phyloP scores from a whole-genome alignment of 2,113 vertebrate genomes.

The Rattus rattus region DNA sequence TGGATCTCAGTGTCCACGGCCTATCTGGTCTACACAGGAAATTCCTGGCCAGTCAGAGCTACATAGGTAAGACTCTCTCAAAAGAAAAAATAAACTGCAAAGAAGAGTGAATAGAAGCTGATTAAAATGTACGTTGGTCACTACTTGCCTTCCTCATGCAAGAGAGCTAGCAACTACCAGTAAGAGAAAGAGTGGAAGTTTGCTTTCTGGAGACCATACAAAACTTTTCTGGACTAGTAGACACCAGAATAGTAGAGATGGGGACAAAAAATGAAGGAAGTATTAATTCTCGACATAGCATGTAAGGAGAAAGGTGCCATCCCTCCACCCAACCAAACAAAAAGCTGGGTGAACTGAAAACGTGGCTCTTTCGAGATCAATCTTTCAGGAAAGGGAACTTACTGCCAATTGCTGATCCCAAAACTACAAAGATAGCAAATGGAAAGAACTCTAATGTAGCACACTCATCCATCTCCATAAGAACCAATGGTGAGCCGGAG shows the following conservation, averaged over 20 bases:
- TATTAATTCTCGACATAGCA: not conserved
- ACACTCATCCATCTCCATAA: not conserved
- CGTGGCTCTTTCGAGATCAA: not conserved
- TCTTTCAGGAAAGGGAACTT: not conserved
- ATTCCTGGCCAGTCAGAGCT: not conserved
- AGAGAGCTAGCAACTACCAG: not conserved
- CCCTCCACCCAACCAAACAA: not conserved
- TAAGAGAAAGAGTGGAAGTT: not conserved
- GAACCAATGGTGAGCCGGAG: not conserved
- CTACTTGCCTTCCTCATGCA: not conserved
- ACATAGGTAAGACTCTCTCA: not conserved
- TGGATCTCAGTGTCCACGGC: too few species aligned
- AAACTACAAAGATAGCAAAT: not conserved
- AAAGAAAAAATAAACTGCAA: not conserved
- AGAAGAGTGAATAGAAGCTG: not conserved
- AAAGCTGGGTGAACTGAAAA: slow-evolving; percentile 26
- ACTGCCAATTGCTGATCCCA: not conserved
- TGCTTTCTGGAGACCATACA: not conserved
- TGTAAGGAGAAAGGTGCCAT: not conserved
- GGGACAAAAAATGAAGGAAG: slow-evolving; percentile 34
- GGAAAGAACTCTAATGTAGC: not conserved
- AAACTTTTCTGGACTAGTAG: slow-evolving; percentile 21
- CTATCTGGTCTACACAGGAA: not conserved
- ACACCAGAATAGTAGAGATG: not conserved
- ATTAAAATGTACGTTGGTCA: not conserved